A percentile compares a stretch with the other conserved stretches of the same genome.
Evolutionary conservation across 2,113 vertebrate species (phyloP).

Genomic region (Cavia porcellus): DNA sequence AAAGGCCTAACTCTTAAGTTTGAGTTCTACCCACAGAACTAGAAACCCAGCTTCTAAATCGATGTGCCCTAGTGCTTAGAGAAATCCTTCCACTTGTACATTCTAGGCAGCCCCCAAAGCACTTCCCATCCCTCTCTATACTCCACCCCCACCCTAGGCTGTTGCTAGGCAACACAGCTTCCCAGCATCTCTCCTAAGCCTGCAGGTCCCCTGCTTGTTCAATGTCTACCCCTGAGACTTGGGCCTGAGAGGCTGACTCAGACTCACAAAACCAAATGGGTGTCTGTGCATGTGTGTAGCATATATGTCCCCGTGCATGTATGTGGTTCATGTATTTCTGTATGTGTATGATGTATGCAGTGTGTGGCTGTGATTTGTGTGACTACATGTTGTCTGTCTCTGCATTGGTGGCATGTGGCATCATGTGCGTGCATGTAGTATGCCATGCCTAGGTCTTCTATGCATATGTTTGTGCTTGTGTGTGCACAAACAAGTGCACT

Average conservation of each 20-base stretch:
- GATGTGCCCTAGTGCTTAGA: rapidly evolving
- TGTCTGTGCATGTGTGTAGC: neutral
- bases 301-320: neutral
- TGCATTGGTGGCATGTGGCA: neutral
- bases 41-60: rapidly evolving
- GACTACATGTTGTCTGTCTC: neutral
- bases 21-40: rapidly evolving
- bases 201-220: slow-evolving; percentile 47
- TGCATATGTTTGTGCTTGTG: neutral
- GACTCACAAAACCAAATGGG: neutral
- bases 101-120: neutral
- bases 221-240: slow-evolving; percentile 29
- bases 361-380: neutral
- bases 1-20: neutral
- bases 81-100: neutral
- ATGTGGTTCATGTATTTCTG: rapidly evolving
- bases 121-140: neutral
- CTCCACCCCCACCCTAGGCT: slow-evolving; percentile 54
- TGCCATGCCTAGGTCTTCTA: too few species aligned
- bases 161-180: slow-evolving; percentile 84
- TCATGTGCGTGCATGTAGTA: too few species aligned
- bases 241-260: neutral
- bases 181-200: slow-evolving; percentile 62
- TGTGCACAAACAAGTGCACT: neutral
- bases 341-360: too few species aligned